These are phyloP conservation scores for Struthidea cinerea DNA, from an alignment of 2,113 vertebrate species.

Conservation along the genomic window DNA sequence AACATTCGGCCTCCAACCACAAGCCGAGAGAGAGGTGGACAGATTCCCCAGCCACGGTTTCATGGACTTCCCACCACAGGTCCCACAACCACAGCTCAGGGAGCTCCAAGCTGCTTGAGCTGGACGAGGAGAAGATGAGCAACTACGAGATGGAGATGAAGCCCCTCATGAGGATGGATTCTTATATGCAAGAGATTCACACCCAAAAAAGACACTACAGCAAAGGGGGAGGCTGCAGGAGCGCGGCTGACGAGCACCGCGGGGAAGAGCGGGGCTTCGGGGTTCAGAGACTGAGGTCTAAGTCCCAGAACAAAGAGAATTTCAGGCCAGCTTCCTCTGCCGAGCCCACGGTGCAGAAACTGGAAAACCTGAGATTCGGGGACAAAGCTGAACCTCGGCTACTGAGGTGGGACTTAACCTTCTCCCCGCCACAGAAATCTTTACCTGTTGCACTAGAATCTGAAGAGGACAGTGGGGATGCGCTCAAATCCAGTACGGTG, in stretches of 20 bases:
- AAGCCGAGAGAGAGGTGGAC: slow-evolving; percentile 87
- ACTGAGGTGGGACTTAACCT: slow-evolving; percentile 92
- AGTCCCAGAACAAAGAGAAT: slow-evolving; percentile 84
- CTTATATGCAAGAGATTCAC: slow-evolving; percentile 71
- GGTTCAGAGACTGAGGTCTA: slow-evolving; percentile 83
- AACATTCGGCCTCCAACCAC: slow-evolving; percentile 83
- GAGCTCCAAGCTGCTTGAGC: slow-evolving; percentile 83
- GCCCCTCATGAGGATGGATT: slow-evolving; percentile 81
- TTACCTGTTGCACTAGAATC: slow-evolving; percentile 90
- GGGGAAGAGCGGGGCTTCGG: slow-evolving; percentile 77
- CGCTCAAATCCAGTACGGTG: slow-evolving; percentile 91
- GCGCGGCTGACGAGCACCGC: slow-evolving; percentile 64
- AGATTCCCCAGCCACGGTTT: slow-evolving; percentile 77
- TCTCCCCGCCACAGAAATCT: slow-evolving; percentile 92
- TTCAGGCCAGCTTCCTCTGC: slow-evolving; percentile 75
- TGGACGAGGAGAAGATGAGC: slow-evolving; percentile 85
- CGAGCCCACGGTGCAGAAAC: slow-evolving; percentile 93
- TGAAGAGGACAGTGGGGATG: slow-evolving; percentile 84
- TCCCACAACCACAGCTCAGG: slow-evolving; percentile 84
- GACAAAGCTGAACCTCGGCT: slow-evolving; percentile 89
- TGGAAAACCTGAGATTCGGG: slow-evolving; percentile 92
- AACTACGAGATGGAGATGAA: slow-evolving; percentile 95
- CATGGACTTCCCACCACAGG: slow-evolving; percentile 88
- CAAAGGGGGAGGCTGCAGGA: slow-evolving; percentile 65
- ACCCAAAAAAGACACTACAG: slow-evolving; percentile 75